phyloP scores from a whole-genome alignment of 2,797 vertebrate genomes.

The Otolemur crassicaudatus region DNA sequence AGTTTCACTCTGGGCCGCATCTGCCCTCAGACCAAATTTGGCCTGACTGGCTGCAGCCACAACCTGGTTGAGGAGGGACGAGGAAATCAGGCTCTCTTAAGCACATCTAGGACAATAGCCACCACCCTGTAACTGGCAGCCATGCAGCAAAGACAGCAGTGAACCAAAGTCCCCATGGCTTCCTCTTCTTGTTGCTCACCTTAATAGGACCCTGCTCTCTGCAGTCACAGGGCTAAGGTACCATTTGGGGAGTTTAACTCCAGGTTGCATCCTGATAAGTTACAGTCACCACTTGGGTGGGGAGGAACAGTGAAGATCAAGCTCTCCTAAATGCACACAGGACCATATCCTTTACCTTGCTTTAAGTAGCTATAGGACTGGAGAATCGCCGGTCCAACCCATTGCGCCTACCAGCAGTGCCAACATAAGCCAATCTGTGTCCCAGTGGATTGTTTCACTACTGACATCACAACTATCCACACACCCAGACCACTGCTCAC shows the following conservation, averaged over 20 bases:
- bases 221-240: background rate
- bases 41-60: background rate
- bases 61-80: background rate
- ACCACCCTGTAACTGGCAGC: background rate
- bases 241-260: background rate
- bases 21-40: background rate
- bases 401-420: background rate
- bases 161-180: background rate
- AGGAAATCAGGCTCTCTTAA: background rate
- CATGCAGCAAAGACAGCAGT: background rate
- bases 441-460: background rate
- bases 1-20: background rate
- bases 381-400: background rate
- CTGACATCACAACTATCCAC: background rate
- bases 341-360: background rate
- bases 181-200: background rate
- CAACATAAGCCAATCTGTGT: background rate
- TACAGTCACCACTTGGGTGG: background rate
- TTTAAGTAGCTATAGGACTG: background rate
- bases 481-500: background rate
- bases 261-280: background rate
- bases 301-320: background rate
- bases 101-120: background rate
- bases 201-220: background rate
- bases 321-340: background rate